A percentile compares a stretch with the other conserved stretches of the same genome.
Evolutionary conservation across 2,888 invertebrate species (phyloP).

Genomic region (Ornithoptera alexandrae): DNA sequence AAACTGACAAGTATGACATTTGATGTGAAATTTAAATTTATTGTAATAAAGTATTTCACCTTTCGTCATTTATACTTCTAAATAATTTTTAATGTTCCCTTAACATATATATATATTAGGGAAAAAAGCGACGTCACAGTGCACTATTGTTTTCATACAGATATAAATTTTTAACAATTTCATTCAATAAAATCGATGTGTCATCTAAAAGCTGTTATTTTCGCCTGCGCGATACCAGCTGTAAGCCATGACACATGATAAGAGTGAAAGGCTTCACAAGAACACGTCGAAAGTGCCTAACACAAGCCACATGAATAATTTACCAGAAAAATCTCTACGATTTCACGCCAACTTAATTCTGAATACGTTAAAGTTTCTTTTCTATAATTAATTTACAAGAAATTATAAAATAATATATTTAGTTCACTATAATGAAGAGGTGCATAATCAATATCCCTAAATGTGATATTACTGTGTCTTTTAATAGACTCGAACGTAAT

Average conservation of each 20-base stretch:
- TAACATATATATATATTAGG: no score
- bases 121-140: neutral
- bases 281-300: constrained; percentile 74
- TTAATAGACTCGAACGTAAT: neutral
- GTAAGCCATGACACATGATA: constrained; percentile 48
- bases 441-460: neutral
- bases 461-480: neutral
- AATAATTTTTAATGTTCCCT: no score
- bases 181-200: constrained; percentile 8
- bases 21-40: neutral
- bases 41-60: no score
- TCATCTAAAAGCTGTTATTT: constrained; percentile 20
- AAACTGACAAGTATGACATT: neutral
- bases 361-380: constrained; percentile 74
- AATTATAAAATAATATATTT: constrained; percentile 53
- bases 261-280: constrained; percentile 78
- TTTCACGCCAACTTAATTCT: constrained; percentile 76
- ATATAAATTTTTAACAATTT: constrained; percentile 2
- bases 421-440: constrained; percentile 37
- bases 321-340: constrained; percentile 80
- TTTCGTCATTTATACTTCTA: no score
- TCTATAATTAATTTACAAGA: constrained; percentile 69
- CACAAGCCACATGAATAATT: constrained; percentile 78
- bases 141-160: no score
- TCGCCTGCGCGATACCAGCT: constrained; percentile 21